Evolutionary conservation across 2,113 vertebrate genomes (phyloP), one percentile per base, ranked within the genome.

Genomic region (Phalacrocorax pelagicus): DNA sequence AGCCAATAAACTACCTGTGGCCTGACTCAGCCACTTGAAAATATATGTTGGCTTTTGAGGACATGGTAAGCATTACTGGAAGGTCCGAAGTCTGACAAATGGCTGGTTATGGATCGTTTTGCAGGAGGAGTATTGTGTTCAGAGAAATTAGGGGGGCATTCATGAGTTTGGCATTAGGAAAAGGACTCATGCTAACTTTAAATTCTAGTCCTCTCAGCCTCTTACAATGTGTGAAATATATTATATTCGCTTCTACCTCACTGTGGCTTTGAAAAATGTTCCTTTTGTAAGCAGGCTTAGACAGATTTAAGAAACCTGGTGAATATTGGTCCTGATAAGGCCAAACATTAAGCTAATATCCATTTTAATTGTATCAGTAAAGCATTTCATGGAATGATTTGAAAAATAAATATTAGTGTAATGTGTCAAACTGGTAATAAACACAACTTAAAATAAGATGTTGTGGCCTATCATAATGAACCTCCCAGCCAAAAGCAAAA

Each of bases 31-130:
- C 44, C 90, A 51, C 66, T 47, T 88, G 74, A 85, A 96, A 90
- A 88, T 79, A 80, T 80, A 85, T 66, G 78, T 85, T 91, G 84
- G 82, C 87, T 95, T 95, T 92, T 95, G 70, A 93, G 92, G 92
- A 95, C 94, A 82, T 54, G 40, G 49, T 90, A 65, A 91, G 78
- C 81, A 51, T 82, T 93, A 54, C 54, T 80, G 51, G 63, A 91
- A 95, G 70, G 81, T 32, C 85, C 87, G 61, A 89, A 94, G 44
- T 59, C 73, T 88, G 96, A 90, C 70, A 89, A 94, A 69, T 20
- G 40, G 30, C 78, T 91, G 57, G 21, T 67, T 84, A 55, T 79
- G 73, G 86, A 81, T 63, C 3, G 1, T 92, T 94, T 88, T 94
- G 58, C 44, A 54, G 92, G 62, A 94, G 27, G 62, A 82, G 65